These are phyloP conservation scores for Cheilosia pagana DNA, from an alignment of 2,888 invertebrate species.

Conservation along the genomic window DNA sequence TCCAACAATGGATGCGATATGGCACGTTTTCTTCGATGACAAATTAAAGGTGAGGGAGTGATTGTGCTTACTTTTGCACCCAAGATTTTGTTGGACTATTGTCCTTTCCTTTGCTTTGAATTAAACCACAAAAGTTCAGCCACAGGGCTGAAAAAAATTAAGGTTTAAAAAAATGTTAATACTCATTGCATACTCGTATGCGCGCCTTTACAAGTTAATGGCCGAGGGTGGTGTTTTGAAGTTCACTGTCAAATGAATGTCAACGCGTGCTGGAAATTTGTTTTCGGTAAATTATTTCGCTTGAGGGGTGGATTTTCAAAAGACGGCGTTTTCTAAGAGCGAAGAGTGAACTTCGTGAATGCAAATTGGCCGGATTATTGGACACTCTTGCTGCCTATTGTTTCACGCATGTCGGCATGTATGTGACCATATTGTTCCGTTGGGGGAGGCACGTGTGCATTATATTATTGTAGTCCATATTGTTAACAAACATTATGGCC, in stretches of 20 bases:
- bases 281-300: slow-evolving; percentile 16
- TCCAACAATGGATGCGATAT: slow-evolving; percentile 71
- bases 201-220: not conserved
- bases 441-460: no score
- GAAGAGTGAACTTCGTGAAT: slow-evolving; percentile 13
- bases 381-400: slow-evolving; percentile 27
- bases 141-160: slow-evolving; percentile 31
- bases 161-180: not conserved
- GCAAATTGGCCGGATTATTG: slow-evolving; percentile 69
- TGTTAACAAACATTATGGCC: no score
- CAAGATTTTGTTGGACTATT: not conserved
- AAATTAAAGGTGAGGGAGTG: slow-evolving; percentile 62
- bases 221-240: slow-evolving; percentile 66
- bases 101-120: slow-evolving; percentile 37
- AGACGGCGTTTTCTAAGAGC: not conserved
- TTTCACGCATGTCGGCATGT: slow-evolving; percentile 31
- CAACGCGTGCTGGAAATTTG: slow-evolving; percentile 63
- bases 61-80: slow-evolving; percentile 42
- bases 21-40: slow-evolving; percentile 72
- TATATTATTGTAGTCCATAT: no score
- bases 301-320: slow-evolving; percentile 40
- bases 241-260: slow-evolving; percentile 72
- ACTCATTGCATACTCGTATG: not conserved
- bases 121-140: slow-evolving; percentile 65
- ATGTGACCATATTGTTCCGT: no score